Base-by-base conservation (phyloP, 2,797 vertebrate genomes). In the Enteromius argenteus region DNA sequence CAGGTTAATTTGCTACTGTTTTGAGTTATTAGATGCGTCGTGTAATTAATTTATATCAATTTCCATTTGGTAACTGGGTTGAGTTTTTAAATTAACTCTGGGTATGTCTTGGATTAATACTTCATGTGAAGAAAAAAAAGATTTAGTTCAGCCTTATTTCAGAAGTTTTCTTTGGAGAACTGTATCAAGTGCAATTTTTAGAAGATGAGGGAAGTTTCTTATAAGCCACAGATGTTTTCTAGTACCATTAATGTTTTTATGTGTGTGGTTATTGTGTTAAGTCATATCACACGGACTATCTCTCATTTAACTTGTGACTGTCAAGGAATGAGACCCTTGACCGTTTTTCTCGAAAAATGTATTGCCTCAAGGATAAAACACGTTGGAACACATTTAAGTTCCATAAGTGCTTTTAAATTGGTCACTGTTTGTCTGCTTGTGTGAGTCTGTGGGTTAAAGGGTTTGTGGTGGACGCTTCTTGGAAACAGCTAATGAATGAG, bases 101-200 rank as follows among this genome's bases (percentile, higher is more conserved):
- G 17, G 27, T 19, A 42, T 17, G 6, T 58, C 13, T 37, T 37
- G 49, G 5, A 10, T 58, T 58, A n/a, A 23, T 58, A 27, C 39
- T 81, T 69, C 66, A 39, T 85, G 58, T 76, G 62, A 21, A 23
- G 4, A 19, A 19, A 51, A 27, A 30, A 17, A 53, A 51, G 10
- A 23, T 62, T 66, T 35, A 7, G 17, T 83, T 74, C 39, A 74
- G 53, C 75, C 74, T 84, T 84, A 77, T 68, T 80, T 81, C 62
- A 49, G 5, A 77, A 27, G 66, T 58, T 66, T 79, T 79, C 7
- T 60, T 62, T 58, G 27, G 46, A 51, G 60, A n/a, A 62, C 74
- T 83, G 3, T 86, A 88, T 83, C 39, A 89, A 86, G 87, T 90
- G 85, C 84, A 87, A 86, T 87, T 89, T 42, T 84, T 76, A 77